Percentiles rank a stretch among this genome's conserved stretches.
Conservation (phyloP, 2,113 vertebrate genomes). For the Neoarius graeffei region DNA sequence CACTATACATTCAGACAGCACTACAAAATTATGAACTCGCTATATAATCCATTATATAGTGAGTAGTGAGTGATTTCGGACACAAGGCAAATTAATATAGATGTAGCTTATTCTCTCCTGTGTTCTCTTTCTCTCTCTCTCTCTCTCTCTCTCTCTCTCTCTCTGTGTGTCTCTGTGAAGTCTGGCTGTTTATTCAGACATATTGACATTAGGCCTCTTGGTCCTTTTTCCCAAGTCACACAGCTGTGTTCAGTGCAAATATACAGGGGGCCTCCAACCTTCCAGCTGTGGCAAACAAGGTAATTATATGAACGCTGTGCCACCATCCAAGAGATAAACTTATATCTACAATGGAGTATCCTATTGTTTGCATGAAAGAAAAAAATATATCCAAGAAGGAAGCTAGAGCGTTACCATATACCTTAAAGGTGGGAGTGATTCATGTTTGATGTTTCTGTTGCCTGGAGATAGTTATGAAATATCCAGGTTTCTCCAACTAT, state of each 20-base stretch:
- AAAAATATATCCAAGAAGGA: not conserved
- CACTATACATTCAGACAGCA: too few relatives aligned
- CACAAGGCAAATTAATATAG: too few relatives aligned
- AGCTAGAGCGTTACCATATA: too few relatives aligned
- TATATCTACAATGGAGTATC: not conserved
- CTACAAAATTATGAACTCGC: too few relatives aligned
- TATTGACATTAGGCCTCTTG: constrained; percentile 66
- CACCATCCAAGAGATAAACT: not conserved
- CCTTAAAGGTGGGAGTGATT: constrained; percentile 52
- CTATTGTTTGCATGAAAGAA: not conserved
- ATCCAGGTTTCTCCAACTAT: constrained; percentile 9
- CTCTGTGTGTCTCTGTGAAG: constrained; percentile 29
- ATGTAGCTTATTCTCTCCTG: not conserved
- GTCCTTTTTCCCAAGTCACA: constrained; percentile 62
- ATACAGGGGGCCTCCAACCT: constrained; percentile 52
- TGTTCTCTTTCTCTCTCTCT: constrained; percentile 25
- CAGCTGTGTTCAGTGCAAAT: constrained; percentile 70
- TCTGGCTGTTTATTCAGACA: constrained; percentile 62
- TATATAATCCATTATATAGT: too few relatives aligned
- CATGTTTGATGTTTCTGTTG: constrained; percentile 39
- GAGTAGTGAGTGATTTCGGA: too few relatives aligned
- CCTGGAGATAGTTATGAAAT: constrained; percentile 46
- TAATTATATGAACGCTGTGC: constrained; percentile 52
- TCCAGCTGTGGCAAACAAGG: constrained; percentile 59
- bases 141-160: constrained; percentile 40